These are phyloP conservation scores for Hoplostethus atlanticus DNA, from an alignment of 2,797 vertebrate species.

Conservation along the genomic window DNA sequence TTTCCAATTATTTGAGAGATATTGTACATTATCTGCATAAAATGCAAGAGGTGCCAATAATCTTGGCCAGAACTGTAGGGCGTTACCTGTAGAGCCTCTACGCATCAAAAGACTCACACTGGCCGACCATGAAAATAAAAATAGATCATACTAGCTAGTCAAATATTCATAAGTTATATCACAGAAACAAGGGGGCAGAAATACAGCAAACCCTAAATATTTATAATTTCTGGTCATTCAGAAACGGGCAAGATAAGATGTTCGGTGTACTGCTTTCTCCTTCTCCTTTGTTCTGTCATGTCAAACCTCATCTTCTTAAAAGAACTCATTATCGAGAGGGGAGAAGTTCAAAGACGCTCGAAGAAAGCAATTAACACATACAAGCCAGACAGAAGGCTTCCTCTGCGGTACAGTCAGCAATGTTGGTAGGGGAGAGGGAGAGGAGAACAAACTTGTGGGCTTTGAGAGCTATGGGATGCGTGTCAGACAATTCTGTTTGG, in stretches of 20 bases:
- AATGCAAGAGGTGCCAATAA: too few species aligned
- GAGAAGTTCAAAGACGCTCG: slow-evolving; percentile 73
- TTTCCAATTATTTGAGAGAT: too few species aligned
- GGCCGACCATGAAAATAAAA: too few species aligned
- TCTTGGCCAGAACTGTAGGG: neutral
- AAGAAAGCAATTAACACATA: slow-evolving; percentile 79
- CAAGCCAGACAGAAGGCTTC: slow-evolving; percentile 59
- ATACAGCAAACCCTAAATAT: slow-evolving; percentile 18
- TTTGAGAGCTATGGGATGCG: slow-evolving; percentile 18
- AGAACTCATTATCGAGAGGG: slow-evolving; percentile 75
- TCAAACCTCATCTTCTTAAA: slow-evolving; percentile 74
- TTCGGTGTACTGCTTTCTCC: slow-evolving; percentile 55
- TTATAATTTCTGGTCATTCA: slow-evolving; percentile 19
- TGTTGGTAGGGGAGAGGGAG: slow-evolving; percentile 32
- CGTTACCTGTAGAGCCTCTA: too few species aligned
- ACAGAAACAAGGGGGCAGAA: neutral
- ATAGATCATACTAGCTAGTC: too few species aligned
- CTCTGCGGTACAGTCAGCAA: slow-evolving; percentile 60
- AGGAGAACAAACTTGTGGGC: slow-evolving; percentile 45
- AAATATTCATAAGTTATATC: neutral
- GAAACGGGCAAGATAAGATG: slow-evolving; percentile 46
- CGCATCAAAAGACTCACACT: too few species aligned
- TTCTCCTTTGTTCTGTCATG: slow-evolving; percentile 74
- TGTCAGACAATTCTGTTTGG: neutral
- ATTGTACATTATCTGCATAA: too few species aligned